Evolutionary conservation across 2,113 vertebrate genomes (phyloP), one percentile per base, ranked within the genome.

Genomic region (Archilochus colubris): DNA sequence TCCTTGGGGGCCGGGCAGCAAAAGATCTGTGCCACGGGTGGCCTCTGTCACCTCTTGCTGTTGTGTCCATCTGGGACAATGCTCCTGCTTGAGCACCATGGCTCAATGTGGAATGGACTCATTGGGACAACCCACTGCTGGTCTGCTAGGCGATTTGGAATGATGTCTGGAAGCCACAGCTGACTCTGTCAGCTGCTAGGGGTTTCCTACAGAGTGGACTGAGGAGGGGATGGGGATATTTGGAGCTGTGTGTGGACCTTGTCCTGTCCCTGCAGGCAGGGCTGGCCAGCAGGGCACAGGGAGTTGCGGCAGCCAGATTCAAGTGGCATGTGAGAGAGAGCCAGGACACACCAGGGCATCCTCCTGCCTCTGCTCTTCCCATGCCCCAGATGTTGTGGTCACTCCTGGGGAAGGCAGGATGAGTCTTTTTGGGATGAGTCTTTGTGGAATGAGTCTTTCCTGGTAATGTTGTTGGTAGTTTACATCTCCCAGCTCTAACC

Each of bases 61-160:
- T 12, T 4, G 0, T 9, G 19, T 8, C 38, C 12, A 1, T 1
- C 36, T 3, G 64, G 50, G 80, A 36, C 14, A 31, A 5, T 46
- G 70, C 25, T 92, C 24, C 40, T 3, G 30, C 76, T 73, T 0
- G 1, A 51, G 80, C 31, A 2, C 0, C 0, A 3, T 3, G 38
- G 67, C 5, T 25, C 7, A 2, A 51, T 0, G 0, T 2, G 48
- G 43, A 16, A 7, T 11, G 19, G 78, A 14, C 21, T 57, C 1
- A 0, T 51, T 40, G 82, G 5, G 4, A 46, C 50, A 14, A 9
- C 18, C 6, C 0, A 0, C 48, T 2, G 20, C 33, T 20, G 61
- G 24, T 43, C n/a, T 25, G 59, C 77, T 27, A 25, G 5, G 66
- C 0, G 2, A 3, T 40, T 58, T 15, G 28, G 67, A 31, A 13